Evolutionary conservation across 2,797 vertebrate genomes (phyloP), one percentile per base, ranked within the genome.

Genomic region (Sebastes oblongus): DNA sequence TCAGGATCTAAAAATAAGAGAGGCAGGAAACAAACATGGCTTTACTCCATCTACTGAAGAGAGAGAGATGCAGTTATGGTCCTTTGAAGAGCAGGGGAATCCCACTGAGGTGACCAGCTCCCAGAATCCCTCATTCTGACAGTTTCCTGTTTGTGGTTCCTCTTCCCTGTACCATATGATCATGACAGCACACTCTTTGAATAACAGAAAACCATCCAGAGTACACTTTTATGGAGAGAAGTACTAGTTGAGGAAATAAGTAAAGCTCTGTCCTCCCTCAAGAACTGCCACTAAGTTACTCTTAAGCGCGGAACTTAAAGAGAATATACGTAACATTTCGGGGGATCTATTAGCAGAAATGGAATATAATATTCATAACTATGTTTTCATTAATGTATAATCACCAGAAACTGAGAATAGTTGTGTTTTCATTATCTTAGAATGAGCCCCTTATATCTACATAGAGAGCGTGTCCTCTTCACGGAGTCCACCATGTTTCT

Each of bases 1-100:
- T 78, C 76, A 82, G 52, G 67, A 78, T 69, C 32, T 86, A 71
- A 86, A 86, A 91, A 92, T 81, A 88, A 87, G 55, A 86, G 30
- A 73, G 5, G 32, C 74, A 82, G 80, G 60, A 91, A 86, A 86
- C 65, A 71, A 82, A 81, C 75, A 72, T 80, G 68, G 74, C 74
- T 84, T 77, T 78, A 78, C 80, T 80, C 78, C 87, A 83, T 71
- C 52, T 22, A n/a, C 76, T 75, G 78, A 81, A 56, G 71, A 81
- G 13, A 62, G 62, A 65, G 66, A 62, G 34, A 75, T 36, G 64
- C 56, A 80, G 81, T 64, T 67, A 54, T 64, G 54, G 13, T 72
- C 8, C 65, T 88, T 90, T 83, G 65, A 85, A 85, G 76, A 83
- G 55, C 36, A 82, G 82, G 85, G 73, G 74, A 86, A 89, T 83